Percentiles rank a stretch among this genome's conserved stretches.
These are phyloP conservation scores for Cavia porcellus DNA, from an alignment of 2,113 vertebrate species.

Conservation along the genomic window DNA sequence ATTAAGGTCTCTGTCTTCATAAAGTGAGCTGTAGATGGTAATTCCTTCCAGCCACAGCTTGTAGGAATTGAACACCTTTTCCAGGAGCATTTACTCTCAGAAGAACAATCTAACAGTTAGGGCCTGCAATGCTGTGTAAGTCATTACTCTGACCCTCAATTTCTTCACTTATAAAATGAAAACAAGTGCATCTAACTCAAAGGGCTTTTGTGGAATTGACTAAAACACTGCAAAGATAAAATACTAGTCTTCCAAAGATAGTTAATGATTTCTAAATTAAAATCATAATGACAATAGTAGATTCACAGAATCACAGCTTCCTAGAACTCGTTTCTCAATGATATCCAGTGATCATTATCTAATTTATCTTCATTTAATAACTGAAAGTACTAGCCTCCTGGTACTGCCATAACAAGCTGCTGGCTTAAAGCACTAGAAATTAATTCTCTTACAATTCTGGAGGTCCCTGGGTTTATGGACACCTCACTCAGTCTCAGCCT, in stretches of 20 bases:
- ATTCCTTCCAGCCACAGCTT: background rate
- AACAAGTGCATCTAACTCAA: background rate
- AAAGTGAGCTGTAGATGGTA: background rate
- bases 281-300: slow-evolving; percentile 22
- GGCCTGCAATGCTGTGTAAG: background rate
- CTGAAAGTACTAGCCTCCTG: background rate
- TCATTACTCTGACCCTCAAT: background rate
- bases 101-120: background rate
- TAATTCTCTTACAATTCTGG: background rate
- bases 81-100: background rate
- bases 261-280: slow-evolving; percentile 34
- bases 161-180: background rate
- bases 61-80: background rate
- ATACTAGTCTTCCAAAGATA: background rate
- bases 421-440: background rate
- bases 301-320: slow-evolving; percentile 24
- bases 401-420: background rate
- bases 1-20: background rate
- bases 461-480: background rate
- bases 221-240: background rate
- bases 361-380: slow-evolving; percentile 39
- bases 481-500: background rate
- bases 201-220: background rate
- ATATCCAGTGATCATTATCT: background rate
- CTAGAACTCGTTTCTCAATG: background rate